These are phyloP conservation scores for Cephus cinctus DNA, from an alignment of 1,140 invertebrate species.

Conservation along the genomic window DNA sequence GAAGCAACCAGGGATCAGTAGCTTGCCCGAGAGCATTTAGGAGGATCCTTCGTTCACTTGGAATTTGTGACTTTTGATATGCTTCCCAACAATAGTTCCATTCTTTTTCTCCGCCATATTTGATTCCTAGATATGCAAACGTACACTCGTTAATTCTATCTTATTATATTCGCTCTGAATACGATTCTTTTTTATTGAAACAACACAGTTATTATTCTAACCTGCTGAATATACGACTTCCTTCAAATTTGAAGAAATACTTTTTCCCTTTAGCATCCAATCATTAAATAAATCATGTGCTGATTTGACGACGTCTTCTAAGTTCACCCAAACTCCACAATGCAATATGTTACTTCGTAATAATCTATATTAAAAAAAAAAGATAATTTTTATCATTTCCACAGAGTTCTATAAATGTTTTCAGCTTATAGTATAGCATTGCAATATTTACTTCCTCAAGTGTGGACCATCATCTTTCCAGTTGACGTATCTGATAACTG, in stretches of 20 bases:
- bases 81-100: conserved; percentile 76
- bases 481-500: conserved; percentile 63
- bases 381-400: conserved; percentile 9
- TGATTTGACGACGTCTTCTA: conserved; percentile 63
- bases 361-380: conserved; percentile 47
- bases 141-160: too few species aligned
- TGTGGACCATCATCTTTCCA: conserved; percentile 69
- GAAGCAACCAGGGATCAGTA: conserved; percentile 71
- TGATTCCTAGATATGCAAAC: conserved; percentile 44
- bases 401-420: too few species aligned
- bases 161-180: too few species aligned
- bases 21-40: conserved; percentile 70
- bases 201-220: conserved; percentile 24
- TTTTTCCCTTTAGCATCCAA: conserved; percentile 64
- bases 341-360: conserved; percentile 60
- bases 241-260: conserved; percentile 69
- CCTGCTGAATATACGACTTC: conserved; percentile 75
- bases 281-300: conserved; percentile 64
- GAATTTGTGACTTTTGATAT: conserved; percentile 66
- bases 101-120: conserved; percentile 67
- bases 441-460: conserved; percentile 61
- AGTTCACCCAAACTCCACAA: conserved; percentile 63
- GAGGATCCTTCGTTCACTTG: conserved; percentile 68
- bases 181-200: too few species aligned
- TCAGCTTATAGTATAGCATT: not conserved